Base-by-base conservation (phyloP, 2,113 vertebrate species). In the Anguilla japonica region DNA sequence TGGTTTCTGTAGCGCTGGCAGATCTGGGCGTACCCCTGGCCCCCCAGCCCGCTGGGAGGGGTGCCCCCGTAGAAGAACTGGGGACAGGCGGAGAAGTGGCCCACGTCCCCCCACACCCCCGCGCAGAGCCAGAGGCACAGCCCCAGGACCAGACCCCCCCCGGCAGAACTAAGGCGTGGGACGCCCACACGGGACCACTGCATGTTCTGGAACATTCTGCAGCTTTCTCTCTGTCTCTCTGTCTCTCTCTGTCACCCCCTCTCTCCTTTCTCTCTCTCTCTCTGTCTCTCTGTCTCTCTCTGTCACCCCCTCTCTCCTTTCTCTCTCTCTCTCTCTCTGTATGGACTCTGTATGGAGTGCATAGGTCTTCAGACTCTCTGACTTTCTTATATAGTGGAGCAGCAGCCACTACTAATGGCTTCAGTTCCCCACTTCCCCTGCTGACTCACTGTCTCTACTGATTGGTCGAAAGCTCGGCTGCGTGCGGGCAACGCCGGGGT, bases 1-100 rank as follows among this genome's bases (percentile, higher is more conserved):
- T 82, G 87, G 86, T 94, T 94, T 82, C 87, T 85, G 89, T 90
- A 91, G 82, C 88, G 90, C 88, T 95, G 94, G 88, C 94, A 95
- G 84, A 95, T 94, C 11, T 90, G 89, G 84, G 89, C 79, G 81
- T 88, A 90, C 80, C 75, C 80, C 18, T 26, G 5, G 26, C 8
- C 60, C 0, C 0, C 26, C 40, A 94, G 43, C 16, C 92, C 92
- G 22, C 1, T 8, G 0, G 94, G 92, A 22, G 93, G 92, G 46
- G 53, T 81, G 29, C 40, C 0, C 0, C 85, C 41, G 53, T 93
- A 91, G 89, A 95, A 95, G 89, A 93, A 94, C 22, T 89, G 8
- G 0, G 83, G 86, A 46, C 94, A 95, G 14, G 90, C 6, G 20
- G 87, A 89, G 84, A 95, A 95, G 87, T 91, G 26, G 3, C 86